These are phyloP conservation scores for Thecophora atra DNA, from an alignment of 2,888 invertebrate genomes.

Conservation along the genomic window DNA sequence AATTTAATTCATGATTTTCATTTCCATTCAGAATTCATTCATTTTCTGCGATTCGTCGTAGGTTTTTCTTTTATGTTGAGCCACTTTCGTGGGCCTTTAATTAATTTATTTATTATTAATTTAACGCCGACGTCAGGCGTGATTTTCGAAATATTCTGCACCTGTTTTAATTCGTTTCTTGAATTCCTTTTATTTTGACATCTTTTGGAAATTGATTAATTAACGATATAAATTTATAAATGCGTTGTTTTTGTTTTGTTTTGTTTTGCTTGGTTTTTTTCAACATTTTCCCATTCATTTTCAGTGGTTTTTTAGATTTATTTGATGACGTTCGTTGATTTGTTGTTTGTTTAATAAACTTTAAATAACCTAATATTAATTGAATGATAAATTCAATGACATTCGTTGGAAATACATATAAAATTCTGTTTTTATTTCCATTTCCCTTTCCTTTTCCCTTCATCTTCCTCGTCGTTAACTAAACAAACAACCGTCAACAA, in stretches of 20 bases:
- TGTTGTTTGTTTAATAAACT: too few species aligned
- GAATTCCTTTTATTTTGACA: background rate
- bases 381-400: too few species aligned
- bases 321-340: too few species aligned
- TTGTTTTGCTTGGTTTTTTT: background rate
- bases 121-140: slow-evolving; percentile 13
- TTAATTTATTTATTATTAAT: slow-evolving; percentile 14
- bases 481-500: too few species aligned
- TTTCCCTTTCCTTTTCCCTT: too few species aligned
- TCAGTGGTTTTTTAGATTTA: background rate
- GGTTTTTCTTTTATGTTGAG: background rate
- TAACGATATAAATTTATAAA: background rate
- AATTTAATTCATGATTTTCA: background rate
- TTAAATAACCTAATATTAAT: too few species aligned
- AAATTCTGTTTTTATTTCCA: too few species aligned
- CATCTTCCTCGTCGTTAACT: too few species aligned
- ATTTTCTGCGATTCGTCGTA: background rate
- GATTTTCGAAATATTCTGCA: slow-evolving; percentile 27
- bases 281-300: background rate
- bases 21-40: background rate
- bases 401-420: too few species aligned
- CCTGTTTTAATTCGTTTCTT: slow-evolving; percentile 36
- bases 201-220: slow-evolving; percentile 10
- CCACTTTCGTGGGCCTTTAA: too few species aligned
- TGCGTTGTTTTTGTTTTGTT: background rate